These are phyloP conservation scores for Ursus arctos DNA, from an alignment of 2,113 vertebrate genomes.

Conservation along the genomic window DNA sequence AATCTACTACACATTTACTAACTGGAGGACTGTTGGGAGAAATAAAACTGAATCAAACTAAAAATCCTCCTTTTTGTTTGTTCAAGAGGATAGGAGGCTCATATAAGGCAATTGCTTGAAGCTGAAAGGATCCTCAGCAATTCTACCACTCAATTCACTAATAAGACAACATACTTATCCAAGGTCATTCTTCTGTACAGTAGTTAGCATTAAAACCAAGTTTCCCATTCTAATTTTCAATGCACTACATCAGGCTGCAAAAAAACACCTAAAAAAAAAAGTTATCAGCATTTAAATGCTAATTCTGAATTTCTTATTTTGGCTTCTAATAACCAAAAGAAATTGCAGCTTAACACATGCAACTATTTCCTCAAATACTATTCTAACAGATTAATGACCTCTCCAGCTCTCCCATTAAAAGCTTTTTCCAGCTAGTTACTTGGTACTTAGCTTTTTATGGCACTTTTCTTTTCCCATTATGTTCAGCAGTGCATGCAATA, in stretches of 20 bases:
- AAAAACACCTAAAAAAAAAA: not conserved
- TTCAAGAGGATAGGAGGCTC: not conserved
- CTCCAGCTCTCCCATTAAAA: constrained; percentile 84
- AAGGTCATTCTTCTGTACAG: constrained; percentile 48
- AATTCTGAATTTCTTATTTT: constrained; percentile 69
- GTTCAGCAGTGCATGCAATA: constrained; percentile 87
- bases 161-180: constrained; percentile 8
- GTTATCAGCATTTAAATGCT: constrained; percentile 49
- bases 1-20: not conserved
- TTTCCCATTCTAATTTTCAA: constrained; percentile 3
- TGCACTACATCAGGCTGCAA: constrained; percentile 25
- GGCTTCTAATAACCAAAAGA: constrained; percentile 76
- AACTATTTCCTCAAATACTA: constrained; percentile 80
- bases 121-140: constrained; percentile 14
- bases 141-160: constrained; percentile 22
- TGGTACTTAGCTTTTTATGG: constrained; percentile 86
- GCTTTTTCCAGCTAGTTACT: constrained; percentile 85
- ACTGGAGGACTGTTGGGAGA: not conserved
- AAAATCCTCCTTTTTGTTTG: not conserved
- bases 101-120: constrained; percentile 2
- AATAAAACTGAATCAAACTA: constrained; percentile 43
- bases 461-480: constrained; percentile 89
- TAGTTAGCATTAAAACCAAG: constrained; percentile 54
- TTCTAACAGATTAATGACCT: constrained; percentile 86
- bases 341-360: constrained; percentile 60